phyloP scores from a whole-genome alignment of 2,888 invertebrate genomes.

The Andrena flavipes region DNA sequence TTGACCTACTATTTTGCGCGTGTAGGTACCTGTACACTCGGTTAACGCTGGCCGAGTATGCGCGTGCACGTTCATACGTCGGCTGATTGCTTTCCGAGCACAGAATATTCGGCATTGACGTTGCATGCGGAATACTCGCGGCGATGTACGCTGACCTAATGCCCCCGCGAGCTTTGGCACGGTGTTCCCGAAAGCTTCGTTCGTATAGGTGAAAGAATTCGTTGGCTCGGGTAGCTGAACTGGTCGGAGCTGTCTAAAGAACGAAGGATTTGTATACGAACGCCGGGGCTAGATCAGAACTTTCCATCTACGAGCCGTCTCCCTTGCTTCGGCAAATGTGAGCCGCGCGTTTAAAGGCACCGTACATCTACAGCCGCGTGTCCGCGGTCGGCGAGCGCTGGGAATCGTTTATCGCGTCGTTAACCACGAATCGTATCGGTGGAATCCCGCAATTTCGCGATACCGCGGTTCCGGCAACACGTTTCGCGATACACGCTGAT shows the following conservation, averaged over 20 bases:
- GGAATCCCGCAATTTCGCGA: conserved; percentile 14
- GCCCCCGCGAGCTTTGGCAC: conserved; percentile 5
- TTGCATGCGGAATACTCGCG: conserved; percentile 16
- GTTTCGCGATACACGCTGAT: neutral
- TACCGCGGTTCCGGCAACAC: neutral
- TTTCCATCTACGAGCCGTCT: neutral
- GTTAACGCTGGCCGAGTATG: conserved; percentile 4
- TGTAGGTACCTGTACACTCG: neutral
- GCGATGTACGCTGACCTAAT: conserved; percentile 38
- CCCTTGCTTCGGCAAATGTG: neutral
- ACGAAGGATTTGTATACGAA: too few species aligned
- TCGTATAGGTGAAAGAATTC: too few species aligned
- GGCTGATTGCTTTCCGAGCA: conserved; percentile 45
- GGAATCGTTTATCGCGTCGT: conserved; percentile 21
- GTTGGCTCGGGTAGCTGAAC: neutral
- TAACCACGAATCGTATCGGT: conserved; percentile 9
- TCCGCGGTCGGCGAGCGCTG: neutral
- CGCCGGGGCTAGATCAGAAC: too few species aligned
- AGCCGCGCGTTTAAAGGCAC: neutral
- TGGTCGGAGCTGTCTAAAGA: too few species aligned
- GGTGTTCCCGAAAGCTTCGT: neutral
- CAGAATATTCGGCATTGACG: conserved; percentile 32
- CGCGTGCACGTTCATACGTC: conserved; percentile 14
- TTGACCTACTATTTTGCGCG: conserved; percentile 61
- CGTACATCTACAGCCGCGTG: neutral